phyloP scores from a whole-genome alignment of 2,888 invertebrate species.

The Drepana falcataria region DNA sequence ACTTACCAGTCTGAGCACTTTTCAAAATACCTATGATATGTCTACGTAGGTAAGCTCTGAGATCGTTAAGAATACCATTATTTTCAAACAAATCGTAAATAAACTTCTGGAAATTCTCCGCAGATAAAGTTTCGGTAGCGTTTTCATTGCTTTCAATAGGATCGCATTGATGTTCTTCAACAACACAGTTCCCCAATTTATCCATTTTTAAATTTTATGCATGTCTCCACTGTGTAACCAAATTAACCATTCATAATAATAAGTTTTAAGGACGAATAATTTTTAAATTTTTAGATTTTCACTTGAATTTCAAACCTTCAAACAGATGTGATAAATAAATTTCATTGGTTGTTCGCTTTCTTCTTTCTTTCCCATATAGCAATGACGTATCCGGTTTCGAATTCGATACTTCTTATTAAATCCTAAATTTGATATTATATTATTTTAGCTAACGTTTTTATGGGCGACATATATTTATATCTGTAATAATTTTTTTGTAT shows the following conservation, averaged over 20 bases:
- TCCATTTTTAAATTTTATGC: constrained; percentile 15
- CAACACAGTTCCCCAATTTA: constrained; percentile 40
- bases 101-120: constrained; percentile 78
- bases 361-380: constrained; percentile 23
- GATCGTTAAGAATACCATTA: constrained; percentile 78
- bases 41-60: constrained; percentile 78
- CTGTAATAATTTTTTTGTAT: too few relatives aligned
- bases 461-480: too few relatives aligned
- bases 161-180: constrained; percentile 12
- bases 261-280: constrained; percentile 20
- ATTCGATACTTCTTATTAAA: too few relatives aligned
- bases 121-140: constrained; percentile 32
- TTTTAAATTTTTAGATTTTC: constrained; percentile 21
- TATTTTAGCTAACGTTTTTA: too few relatives aligned
- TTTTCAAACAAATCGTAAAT: constrained; percentile 79
- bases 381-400: too few relatives aligned
- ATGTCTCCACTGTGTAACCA: neutral
- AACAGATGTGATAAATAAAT: constrained; percentile 27
- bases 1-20: constrained; percentile 61
- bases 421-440: too few relatives aligned
- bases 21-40: constrained; percentile 78
- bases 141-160: constrained; percentile 19
- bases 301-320: constrained; percentile 65
- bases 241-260: constrained; percentile 4
- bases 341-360: constrained; percentile 47